A percentile compares a stretch with the other conserved stretches of the same genome.
phyloP scores from a whole-genome alignment of 2,888 invertebrate genomes.

The Melieria crassipennis region DNA sequence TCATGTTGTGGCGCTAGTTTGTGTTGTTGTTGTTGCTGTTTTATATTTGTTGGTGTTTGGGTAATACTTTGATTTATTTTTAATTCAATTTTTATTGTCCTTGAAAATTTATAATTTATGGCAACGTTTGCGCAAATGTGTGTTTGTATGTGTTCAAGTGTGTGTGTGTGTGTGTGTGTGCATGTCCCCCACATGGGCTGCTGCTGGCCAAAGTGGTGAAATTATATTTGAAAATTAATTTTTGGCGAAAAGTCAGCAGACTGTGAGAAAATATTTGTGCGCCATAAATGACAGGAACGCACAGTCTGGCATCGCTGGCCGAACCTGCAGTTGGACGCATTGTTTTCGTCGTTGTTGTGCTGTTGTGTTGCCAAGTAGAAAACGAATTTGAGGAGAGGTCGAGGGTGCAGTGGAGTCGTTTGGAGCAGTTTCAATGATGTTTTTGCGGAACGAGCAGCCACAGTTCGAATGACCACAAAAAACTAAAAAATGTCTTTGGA shows the following conservation, averaged over 20 bases:
- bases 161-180: not conserved
- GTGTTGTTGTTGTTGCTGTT: not conserved
- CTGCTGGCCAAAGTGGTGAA: not conserved
- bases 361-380: no score
- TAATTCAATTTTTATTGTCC: constrained; percentile 36
- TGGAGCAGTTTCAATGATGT: no score
- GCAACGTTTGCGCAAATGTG: not conserved
- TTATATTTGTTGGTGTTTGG: not conserved
- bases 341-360: no score
- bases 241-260: constrained; percentile 18
- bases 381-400: no score
- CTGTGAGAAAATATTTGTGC: constrained; percentile 18
- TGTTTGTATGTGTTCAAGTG: not conserved
- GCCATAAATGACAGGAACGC: no score
- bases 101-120: constrained; percentile 33
- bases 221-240: constrained; percentile 7
- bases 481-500: no score
- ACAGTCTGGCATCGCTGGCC: no score
- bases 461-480: no score
- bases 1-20: not conserved
- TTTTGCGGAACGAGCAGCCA: no score
- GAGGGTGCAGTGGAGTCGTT: no score
- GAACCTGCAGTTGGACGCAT: no score
- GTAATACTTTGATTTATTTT: constrained; percentile 31
- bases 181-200: not conserved